Evolutionary conservation across 1,140 invertebrate genomes (phyloP), one percentile per base, ranked within the genome.

Genomic region (Drosophila serrata): DNA sequence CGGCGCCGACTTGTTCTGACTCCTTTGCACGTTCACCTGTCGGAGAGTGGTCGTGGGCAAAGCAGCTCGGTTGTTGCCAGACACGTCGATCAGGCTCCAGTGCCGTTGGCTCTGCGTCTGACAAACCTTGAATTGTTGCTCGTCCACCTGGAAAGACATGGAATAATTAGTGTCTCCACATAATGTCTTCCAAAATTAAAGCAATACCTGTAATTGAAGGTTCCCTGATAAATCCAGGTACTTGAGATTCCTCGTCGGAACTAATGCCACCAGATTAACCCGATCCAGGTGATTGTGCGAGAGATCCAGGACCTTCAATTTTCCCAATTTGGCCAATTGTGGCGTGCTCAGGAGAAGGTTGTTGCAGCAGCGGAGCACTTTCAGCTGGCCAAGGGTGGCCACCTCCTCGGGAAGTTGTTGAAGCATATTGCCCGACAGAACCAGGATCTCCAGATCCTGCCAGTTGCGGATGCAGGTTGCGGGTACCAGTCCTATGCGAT

Each of bases 151-250:
- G n/a, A 3, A 17, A 17, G 6, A 31, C 6, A 9, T 3, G 2
- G 2, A 29, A 22, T 24, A 19, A 11, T 29, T 13, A 37, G 7
- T 17, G n/a, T 7, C 0, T 8, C 3, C 6, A 17, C 0, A 3
- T 33, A 2, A 13, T 27, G 1, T 13, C 9, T 15, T 7, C 2
- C 5, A 17, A 12, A 31, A 49, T 12, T 7, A 9, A 49, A 0
- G 27, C 6, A 12, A 7, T 37, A 76, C 74, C 93, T 96, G 96
- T 8, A 97, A 92, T 80, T 96, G 95, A 19, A 95, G 94, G 82
- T 97, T 98, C 58, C 97, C 97, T 0, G 97, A 97, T 81, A 98
- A 95, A 85, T 98, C 97, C 39, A 98, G 93, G 91, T 97, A 97
- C 86, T 97, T 96, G 11, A 98, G 93, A 90, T 97, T 96, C 43